A percentile compares a stretch with the other conserved stretches of the same genome.
These are phyloP conservation scores for Caenorhabditis brenneri DNA, from an alignment of 1,140 invertebrate species.

Conservation along the genomic window DNA sequence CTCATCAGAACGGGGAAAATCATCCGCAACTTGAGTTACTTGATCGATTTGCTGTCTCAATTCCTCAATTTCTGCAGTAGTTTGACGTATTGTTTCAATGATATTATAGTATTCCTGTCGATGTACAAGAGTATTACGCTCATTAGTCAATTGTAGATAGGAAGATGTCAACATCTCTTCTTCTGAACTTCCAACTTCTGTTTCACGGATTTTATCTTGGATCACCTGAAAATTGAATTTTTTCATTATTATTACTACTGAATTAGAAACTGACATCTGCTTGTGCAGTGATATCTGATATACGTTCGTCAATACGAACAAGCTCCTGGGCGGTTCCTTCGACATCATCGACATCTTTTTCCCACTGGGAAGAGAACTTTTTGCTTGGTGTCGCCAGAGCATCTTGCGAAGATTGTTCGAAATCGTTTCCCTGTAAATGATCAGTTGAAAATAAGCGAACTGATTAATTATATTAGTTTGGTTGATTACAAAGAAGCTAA, in stretches of 20 bases:
- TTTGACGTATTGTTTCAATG: conserved; percentile 52
- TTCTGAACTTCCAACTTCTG: conserved; percentile 54
- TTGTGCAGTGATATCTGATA: conserved; percentile 51
- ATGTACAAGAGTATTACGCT: conserved; percentile 57
- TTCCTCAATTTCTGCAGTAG: conserved; percentile 38
- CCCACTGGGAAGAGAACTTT: conserved; percentile 33
- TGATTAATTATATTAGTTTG: not conserved
- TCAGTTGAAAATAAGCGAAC: not conserved
- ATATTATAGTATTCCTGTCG: conserved; percentile 59
- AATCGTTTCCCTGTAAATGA: conserved; percentile 1
- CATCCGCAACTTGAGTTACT: conserved; percentile 37
- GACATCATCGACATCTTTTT: conserved; percentile 47
- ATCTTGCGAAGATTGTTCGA: conserved; percentile 26
- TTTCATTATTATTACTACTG: not conserved
- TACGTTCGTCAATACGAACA: conserved; percentile 51
- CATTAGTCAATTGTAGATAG: conserved; percentile 55
- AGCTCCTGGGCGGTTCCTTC: conserved; percentile 51
- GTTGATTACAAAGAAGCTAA: not conserved
- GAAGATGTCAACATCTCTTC: conserved; percentile 49
- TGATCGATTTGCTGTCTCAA: conserved; percentile 44
- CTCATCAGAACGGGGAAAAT: conserved; percentile 44
- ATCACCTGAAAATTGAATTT: not conserved
- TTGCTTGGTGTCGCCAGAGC: conserved; percentile 23
- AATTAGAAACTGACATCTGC: not conserved
- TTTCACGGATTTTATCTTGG: conserved; percentile 46